phyloP scores from a whole-genome alignment of 2,888 invertebrate genomes.

The Mythimna pallens region DNA sequence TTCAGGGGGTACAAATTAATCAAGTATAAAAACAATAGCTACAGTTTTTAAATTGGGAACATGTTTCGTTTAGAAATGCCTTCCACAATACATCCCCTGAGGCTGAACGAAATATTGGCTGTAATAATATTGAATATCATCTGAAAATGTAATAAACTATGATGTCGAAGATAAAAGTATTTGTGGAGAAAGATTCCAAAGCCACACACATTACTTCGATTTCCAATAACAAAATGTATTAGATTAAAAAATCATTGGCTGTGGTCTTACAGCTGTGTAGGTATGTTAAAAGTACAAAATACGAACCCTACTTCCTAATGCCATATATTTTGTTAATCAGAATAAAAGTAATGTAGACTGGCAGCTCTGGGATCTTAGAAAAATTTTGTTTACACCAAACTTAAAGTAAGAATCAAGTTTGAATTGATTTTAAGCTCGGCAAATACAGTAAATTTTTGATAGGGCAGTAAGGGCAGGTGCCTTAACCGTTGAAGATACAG shows the following conservation, averaged over 20 bases:
- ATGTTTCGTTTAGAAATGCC: conserved; percentile 20
- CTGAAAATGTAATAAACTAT: conserved; percentile 34
- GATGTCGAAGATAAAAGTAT: conserved; percentile 19
- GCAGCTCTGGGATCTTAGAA: background rate
- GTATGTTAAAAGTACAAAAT: no score
- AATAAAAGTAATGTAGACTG: no score
- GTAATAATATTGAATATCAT: conserved; percentile 32
- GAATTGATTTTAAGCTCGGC: background rate
- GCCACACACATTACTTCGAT: no score
- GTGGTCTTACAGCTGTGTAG: no score
- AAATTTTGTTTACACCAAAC: conserved; percentile 29
- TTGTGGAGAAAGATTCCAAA: background rate
- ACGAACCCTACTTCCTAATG: no score
- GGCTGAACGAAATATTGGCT: conserved; percentile 32
- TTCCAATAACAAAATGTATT: no score
- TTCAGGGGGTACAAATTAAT: background rate
- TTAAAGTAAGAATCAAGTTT: background rate
- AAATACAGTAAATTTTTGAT: background rate
- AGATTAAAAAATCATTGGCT: no score
- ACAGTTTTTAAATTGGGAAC: conserved; percentile 5
- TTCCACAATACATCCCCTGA: conserved; percentile 10
- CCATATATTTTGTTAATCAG: no score
- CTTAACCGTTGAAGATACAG: no score
- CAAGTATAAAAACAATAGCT: conserved; percentile 4
- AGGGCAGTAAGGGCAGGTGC: no score